Evolutionary conservation across 2,888 invertebrate species (phyloP).

Genomic region (Drosophila quinaria): DNA sequence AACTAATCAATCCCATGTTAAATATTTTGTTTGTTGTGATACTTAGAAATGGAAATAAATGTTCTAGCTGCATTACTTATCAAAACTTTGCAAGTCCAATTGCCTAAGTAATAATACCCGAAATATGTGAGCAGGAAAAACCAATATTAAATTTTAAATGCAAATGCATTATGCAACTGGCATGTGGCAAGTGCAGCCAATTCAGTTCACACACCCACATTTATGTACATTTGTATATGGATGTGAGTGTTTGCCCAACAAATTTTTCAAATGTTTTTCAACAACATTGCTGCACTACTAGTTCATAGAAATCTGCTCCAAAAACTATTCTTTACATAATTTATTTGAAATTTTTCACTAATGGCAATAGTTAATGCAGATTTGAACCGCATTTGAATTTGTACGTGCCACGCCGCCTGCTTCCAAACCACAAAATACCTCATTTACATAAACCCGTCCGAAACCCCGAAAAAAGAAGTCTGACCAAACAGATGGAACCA

Average conservation of each 20-base stretch:
- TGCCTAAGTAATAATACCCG: slow-evolving; percentile 8
- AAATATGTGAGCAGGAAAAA: neutral
- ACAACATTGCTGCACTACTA: slow-evolving; percentile 35
- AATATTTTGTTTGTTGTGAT: neutral
- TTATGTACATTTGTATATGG: neutral
- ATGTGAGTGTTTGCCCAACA: slow-evolving; percentile 31
- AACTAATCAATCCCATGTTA: neutral
- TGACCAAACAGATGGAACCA: no score
- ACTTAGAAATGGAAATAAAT: neutral
- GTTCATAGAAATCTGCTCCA: slow-evolving; percentile 69
- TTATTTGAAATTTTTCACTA: slow-evolving; percentile 77
- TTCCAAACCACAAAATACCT: slow-evolving; percentile 65
- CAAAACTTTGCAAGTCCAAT: neutral
- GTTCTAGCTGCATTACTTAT: neutral
- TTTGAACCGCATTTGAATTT: slow-evolving; percentile 78
- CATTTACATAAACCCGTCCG: no score
- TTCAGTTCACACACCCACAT: slow-evolving; percentile 3
- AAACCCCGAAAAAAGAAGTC: no score
- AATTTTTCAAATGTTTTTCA: slow-evolving; percentile 58
- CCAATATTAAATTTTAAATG: slow-evolving; percentile 66
- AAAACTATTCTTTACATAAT: slow-evolving; percentile 82
- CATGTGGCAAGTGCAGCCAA: slow-evolving; percentile 13
- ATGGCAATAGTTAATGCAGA: slow-evolving; percentile 82
- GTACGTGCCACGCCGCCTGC: slow-evolving; percentile 61
- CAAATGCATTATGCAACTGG: slow-evolving; percentile 68